Conservation (phyloP, 2,888 invertebrate genomes). For the Yponomeuta sedellus region DNA sequence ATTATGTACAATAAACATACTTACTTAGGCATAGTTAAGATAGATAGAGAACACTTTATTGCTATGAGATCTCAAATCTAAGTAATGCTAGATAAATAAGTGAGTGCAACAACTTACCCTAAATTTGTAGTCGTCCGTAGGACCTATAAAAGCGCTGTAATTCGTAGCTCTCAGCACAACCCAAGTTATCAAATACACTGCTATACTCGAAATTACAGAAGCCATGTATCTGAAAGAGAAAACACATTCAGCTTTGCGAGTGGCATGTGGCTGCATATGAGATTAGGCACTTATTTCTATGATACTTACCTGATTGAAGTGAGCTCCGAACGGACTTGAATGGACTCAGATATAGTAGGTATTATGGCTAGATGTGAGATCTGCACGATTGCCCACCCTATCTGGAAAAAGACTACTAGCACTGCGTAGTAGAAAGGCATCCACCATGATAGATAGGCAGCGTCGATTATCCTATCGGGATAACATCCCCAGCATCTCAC, state of each 20-base stretch:
- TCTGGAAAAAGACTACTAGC: constrained; percentile 87
- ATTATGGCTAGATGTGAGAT: constrained; percentile 95
- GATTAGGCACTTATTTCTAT: neutral
- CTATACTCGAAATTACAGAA: constrained; percentile 89
- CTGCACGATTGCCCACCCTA: constrained; percentile 96
- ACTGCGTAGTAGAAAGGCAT: constrained; percentile 74
- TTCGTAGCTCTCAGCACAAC: constrained; percentile 77
- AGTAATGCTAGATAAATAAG: too few species aligned
- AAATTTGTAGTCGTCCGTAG: constrained; percentile 82
- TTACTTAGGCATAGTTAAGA: too few species aligned
- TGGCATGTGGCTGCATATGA: neutral
- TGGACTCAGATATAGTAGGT: constrained; percentile 84
- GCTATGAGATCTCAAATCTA: too few species aligned
- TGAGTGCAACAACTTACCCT: constrained; percentile 62
- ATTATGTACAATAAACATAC: too few species aligned
- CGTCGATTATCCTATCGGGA: constrained; percentile 34
- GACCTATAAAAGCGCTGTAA: constrained; percentile 75
- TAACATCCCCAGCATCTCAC: constrained; percentile 80
- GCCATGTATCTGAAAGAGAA: constrained; percentile 85
- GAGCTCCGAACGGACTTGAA: constrained; percentile 83
- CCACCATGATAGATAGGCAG: constrained; percentile 64
- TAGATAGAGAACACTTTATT: too few species aligned
- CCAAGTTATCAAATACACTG: constrained; percentile 90
- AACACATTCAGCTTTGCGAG: too few species aligned
- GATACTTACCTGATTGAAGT: constrained; percentile 83